Base-by-base conservation (phyloP, 1,140 invertebrate genomes). In the Sarcophaga bullata region DNA sequence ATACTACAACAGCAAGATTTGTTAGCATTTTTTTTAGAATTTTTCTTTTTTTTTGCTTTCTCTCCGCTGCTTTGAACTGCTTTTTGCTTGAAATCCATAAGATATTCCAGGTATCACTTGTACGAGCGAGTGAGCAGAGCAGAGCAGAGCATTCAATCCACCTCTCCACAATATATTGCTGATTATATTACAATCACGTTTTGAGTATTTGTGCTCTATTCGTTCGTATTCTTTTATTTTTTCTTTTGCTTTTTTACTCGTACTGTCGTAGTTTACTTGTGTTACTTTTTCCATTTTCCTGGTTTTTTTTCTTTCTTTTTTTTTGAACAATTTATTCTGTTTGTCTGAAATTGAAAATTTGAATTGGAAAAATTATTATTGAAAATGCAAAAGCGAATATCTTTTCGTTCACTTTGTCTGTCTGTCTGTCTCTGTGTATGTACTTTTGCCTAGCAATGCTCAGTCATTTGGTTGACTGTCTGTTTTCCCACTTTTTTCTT, bases 131-230 rank as follows among this genome's bases (percentile, higher is more conserved):
- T 37, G 25, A 37, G 4, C 25, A 2, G 25, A 37, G 25, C 25
- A 2, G 25, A 37, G 25, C 25, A 2, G 25, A 37, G 25, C 25
- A 37, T 37, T 37, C 25, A 37, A 37, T 19, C 62, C 37, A 8
- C n/a, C 37, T 72, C n/a, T 72, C 62, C 62, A 72, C 48, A n/a
- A 78, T 52, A 78, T 78, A 78, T 78, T 52, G 47, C n/a, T 78
- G 75, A 78, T 78, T 78, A 78, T 50, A 78, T 78, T 78, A 78
- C 75, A 78, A 78, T 78, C 75, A 78, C 75, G 48, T 78, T 78
- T 78, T 78, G 75, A 78, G 75, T 78, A n/a, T 78, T 78, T 78
- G 75, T 25, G 48, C 48, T 78, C 19, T 78, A 48, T 78, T 9
- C 48, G 75, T 78, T 9, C 48, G 50, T 49, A 78, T 78, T 50